A percentile compares a stretch with the other conserved stretches of the same genome.
Conservation (phyloP, 2,113 vertebrate genomes). For the Triplophysa tibetana region DNA sequence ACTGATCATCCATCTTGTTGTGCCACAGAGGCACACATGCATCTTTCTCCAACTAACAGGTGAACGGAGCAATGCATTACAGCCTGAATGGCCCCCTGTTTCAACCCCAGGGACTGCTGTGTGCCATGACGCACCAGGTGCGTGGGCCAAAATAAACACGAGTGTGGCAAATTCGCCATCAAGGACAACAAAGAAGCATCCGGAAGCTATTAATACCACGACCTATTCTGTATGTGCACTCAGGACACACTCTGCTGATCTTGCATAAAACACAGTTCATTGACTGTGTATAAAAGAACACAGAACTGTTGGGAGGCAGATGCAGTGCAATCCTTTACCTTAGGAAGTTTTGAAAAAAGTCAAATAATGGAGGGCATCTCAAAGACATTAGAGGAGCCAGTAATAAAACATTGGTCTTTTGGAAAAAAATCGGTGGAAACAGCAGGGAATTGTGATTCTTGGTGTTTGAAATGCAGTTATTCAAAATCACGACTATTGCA, state of each 20-base stretch:
- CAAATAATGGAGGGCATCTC: neutral
- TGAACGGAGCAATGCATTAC: constrained; percentile 70
- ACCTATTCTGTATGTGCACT: constrained; percentile 33
- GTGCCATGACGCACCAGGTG: constrained; percentile 56
- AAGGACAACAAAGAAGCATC: constrained; percentile 61
- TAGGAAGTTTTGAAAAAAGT: neutral
- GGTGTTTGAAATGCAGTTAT: too few relatives aligned
- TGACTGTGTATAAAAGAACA: constrained; percentile 23
- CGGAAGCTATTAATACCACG: constrained; percentile 58
- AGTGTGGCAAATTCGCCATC: constrained; percentile 63
- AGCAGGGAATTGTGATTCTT: too few relatives aligned
- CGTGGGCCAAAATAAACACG: constrained; percentile 57
- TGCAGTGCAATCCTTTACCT: neutral
- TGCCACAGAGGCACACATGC: constrained; percentile 57
- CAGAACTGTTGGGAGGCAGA: neutral
- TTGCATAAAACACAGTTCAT: constrained; percentile 37
- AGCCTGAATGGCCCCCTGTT: constrained; percentile 40
- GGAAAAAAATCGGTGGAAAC: too few relatives aligned
- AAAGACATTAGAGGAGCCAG: neutral
- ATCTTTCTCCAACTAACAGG: constrained; percentile 64
- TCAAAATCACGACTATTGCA: too few relatives aligned
- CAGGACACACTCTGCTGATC: constrained; percentile 43
- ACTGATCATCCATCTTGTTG: constrained; percentile 68
- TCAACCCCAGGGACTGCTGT: constrained; percentile 47
- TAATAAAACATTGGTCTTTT: neutral